phyloP scores from a whole-genome alignment of 2,888 invertebrate species.

The Apoderus coryli region DNA sequence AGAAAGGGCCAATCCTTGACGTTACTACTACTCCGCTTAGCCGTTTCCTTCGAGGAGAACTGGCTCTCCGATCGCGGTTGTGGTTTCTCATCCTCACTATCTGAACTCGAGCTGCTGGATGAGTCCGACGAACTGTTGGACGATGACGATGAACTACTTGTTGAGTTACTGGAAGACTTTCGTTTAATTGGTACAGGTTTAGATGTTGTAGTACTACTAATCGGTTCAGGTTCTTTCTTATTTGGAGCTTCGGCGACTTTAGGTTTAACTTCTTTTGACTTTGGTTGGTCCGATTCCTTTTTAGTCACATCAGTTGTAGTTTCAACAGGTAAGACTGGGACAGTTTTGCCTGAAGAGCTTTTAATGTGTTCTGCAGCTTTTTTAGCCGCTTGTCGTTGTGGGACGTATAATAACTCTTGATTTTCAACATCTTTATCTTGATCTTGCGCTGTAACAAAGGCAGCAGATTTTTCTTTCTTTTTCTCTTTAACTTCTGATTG shows the following conservation, averaged over 20 bases:
- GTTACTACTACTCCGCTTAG: slow-evolving; percentile 27
- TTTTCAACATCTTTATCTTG: slow-evolving; percentile 44
- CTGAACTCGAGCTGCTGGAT: slow-evolving; percentile 40
- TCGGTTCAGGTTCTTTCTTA: slow-evolving; percentile 22
- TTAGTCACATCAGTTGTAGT: slow-evolving; percentile 25
- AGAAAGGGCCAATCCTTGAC: slow-evolving; percentile 63
- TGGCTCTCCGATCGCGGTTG: slow-evolving; percentile 30
- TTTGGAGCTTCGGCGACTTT: slow-evolving; percentile 29
- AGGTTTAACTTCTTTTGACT: slow-evolving; percentile 23
- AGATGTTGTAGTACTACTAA: slow-evolving; percentile 25
- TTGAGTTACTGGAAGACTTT: slow-evolving; percentile 32
- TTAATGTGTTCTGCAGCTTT: slow-evolving; percentile 85
- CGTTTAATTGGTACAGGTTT: slow-evolving; percentile 34
- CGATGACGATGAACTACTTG: slow-evolving; percentile 39
- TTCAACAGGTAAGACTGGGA: no score
- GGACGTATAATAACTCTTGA: slow-evolving; percentile 67
- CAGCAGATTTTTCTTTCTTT: slow-evolving; percentile 15
- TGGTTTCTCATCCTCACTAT: slow-evolving; percentile 39
- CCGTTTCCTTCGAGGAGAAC: slow-evolving; percentile 17
- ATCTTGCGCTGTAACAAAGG: slow-evolving; percentile 41
- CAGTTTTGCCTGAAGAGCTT: slow-evolving; percentile 49
- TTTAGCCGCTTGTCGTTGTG: slow-evolving; percentile 80
- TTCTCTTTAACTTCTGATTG: slow-evolving; percentile 17
- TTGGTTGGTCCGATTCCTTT: slow-evolving; percentile 21
- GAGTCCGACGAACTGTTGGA: slow-evolving; percentile 34